Evolutionary conservation across 2,113 vertebrate genomes (phyloP).

Genomic region (Hippocampus guttulatus): DNA sequence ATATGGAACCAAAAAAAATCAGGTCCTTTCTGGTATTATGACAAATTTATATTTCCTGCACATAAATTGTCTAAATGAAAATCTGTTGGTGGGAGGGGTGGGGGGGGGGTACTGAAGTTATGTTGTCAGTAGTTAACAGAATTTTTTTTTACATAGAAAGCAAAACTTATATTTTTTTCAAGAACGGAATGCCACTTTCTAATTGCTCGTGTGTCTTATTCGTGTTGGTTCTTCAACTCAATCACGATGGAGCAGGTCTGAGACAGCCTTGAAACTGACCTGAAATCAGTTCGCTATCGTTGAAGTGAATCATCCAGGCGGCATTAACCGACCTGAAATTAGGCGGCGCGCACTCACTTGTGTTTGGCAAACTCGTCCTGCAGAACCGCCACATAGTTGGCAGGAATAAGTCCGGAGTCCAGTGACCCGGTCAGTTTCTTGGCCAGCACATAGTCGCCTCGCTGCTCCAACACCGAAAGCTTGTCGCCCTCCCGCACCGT

Average conservation of each 20-base stretch:
- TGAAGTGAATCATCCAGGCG: background rate
- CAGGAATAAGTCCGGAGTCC: slow-evolving; percentile 79
- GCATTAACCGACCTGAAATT: background rate
- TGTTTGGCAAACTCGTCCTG: slow-evolving; percentile 77
- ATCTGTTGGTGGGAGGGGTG: too few relatives aligned
- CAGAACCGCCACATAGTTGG: slow-evolving; percentile 80
- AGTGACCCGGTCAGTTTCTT: slow-evolving; percentile 78
- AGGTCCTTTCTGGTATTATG: too few relatives aligned
- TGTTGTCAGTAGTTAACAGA: background rate
- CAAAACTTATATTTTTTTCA: background rate
- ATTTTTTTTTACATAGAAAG: background rate
- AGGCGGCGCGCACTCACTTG: slow-evolving; percentile 72
- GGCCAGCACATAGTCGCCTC: slow-evolving; percentile 80
- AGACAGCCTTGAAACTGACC: background rate
- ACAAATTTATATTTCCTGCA: too few relatives aligned
- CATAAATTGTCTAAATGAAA: too few relatives aligned
- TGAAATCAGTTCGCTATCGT: background rate
- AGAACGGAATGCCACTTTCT: background rate
- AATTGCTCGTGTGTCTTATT: background rate
- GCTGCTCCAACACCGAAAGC: slow-evolving; percentile 80
- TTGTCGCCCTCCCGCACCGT: slow-evolving; percentile 81
- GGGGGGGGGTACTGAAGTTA: too few relatives aligned
- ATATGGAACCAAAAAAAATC: too few relatives aligned
- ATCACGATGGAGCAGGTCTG: background rate
- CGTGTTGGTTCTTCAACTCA: background rate